phyloP scores from a whole-genome alignment of 64 coral and sea anemone genomes.

The Montipora capricornis region DNA sequence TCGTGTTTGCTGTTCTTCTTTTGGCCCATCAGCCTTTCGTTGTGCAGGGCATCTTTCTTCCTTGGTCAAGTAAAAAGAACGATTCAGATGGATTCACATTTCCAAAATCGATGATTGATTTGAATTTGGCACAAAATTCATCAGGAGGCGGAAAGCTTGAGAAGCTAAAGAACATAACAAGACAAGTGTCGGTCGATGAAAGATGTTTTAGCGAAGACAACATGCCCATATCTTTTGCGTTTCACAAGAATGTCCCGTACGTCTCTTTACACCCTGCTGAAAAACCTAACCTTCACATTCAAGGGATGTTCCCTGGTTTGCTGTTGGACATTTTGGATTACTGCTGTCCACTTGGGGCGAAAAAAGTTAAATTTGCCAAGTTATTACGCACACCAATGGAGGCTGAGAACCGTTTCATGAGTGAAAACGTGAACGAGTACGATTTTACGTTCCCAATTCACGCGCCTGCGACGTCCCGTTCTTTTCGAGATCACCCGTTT shows the following conservation, averaged over 20 bases:
- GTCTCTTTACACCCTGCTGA: background rate
- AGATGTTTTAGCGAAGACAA: slow-evolving; percentile 20
- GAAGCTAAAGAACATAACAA: slow-evolving; percentile 56
- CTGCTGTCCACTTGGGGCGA: slow-evolving; percentile 49
- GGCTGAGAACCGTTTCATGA: slow-evolving; percentile 28
- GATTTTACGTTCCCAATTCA: slow-evolving; percentile 76
- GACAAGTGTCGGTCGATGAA: slow-evolving; percentile 51
- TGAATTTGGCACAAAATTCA: accelerated
- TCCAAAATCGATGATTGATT: background rate
- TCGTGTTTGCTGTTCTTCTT: background rate
- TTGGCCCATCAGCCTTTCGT: background rate
- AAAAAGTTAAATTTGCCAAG: slow-evolving; percentile 59
- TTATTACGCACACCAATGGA: background rate
- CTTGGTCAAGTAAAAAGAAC: background rate
- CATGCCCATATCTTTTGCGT: slow-evolving; percentile 54
- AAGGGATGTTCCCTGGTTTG: slow-evolving; percentile 71
- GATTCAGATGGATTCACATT: background rate
- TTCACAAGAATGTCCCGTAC: slow-evolving; percentile 65
- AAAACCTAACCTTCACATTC: background rate
- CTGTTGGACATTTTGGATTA: slow-evolving; percentile 30
- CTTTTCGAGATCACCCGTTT: slow-evolving; percentile 79
- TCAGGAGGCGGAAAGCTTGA: background rate
- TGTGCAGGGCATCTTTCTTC: background rate
- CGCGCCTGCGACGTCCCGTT: slow-evolving; percentile 2
- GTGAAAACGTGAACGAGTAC: slow-evolving; percentile 25